Conservation (phyloP, 2,888 invertebrate species). For the Willowsia nigromaculata region DNA sequence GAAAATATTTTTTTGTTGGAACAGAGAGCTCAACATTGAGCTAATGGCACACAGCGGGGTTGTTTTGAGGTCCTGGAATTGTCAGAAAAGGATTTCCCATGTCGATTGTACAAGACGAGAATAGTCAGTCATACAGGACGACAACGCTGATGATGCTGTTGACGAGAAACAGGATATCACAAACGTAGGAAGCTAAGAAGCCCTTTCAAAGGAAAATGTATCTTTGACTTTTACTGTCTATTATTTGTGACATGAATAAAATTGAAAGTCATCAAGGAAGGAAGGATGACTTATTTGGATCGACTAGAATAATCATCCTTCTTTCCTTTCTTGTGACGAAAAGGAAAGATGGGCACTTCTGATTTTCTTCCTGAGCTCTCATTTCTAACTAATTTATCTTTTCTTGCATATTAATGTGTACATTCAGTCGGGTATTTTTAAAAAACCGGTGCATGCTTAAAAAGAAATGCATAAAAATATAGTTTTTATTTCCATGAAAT, state of each 20-base stretch:
- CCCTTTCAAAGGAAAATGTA: slow-evolving; percentile 27
- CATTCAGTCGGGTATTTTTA: not conserved
- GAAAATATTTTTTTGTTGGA: slow-evolving; percentile 23
- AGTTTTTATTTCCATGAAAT: too few relatives aligned
- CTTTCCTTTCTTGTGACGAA: slow-evolving; percentile 10
- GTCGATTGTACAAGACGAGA: slow-evolving; percentile 61
- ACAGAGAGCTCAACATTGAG: slow-evolving; percentile 45
- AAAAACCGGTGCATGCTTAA: not conserved
- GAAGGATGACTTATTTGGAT: slow-evolving; percentile 65
- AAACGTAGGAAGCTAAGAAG: slow-evolving; percentile 12
- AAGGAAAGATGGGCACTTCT: slow-evolving; percentile 2
- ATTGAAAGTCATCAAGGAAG: slow-evolving; percentile 66
- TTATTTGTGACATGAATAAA: slow-evolving; percentile 68
- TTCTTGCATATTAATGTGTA: not conserved
- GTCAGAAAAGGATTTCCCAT: slow-evolving; percentile 63
- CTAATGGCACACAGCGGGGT: slow-evolving; percentile 71
- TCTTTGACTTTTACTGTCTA: slow-evolving; percentile 63
- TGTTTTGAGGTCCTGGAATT: slow-evolving; percentile 64
- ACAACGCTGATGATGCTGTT: slow-evolving; percentile 36
- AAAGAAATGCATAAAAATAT: not conserved
- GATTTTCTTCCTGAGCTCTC: slow-evolving; percentile 35
- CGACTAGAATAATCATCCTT: slow-evolving; percentile 50
- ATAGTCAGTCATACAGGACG: slow-evolving; percentile 6
- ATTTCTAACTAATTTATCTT: slow-evolving; percentile 5
- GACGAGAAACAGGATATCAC: slow-evolving; percentile 45